Evolutionary conservation across 2,888 invertebrate genomes (phyloP).

Genomic region (Tromatobia lineatoria): DNA sequence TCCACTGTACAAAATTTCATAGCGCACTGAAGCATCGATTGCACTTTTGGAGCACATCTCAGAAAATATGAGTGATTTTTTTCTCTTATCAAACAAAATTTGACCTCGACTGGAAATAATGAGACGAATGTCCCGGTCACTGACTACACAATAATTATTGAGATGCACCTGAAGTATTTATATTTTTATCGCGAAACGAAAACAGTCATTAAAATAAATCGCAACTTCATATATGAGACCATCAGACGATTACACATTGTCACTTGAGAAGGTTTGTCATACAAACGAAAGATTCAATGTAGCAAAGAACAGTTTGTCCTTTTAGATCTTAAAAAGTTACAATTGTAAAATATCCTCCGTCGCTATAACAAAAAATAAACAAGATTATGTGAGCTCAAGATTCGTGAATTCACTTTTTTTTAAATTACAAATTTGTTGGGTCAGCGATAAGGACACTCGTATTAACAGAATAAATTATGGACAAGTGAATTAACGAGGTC

Average conservation of each 20-base stretch:
- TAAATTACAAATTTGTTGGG: conserved; percentile 6
- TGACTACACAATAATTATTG: neutral
- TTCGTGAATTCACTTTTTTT: neutral
- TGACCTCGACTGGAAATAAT: conserved; percentile 9
- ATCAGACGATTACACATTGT: neutral
- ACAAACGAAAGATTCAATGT: neutral
- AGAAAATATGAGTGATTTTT: neutral
- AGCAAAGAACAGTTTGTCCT: neutral
- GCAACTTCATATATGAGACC: neutral
- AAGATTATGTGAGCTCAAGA: neutral
- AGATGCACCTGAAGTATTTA: conserved; percentile 1
- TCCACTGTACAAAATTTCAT: conserved; percentile 63
- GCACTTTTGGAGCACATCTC: conserved; percentile 39
- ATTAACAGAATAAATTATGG: conserved; percentile 40
- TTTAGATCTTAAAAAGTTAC: neutral
- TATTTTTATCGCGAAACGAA: neutral
- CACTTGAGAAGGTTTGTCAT: neutral
- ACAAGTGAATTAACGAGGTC: conserved; percentile 35
- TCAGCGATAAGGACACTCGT: conserved; percentile 37
- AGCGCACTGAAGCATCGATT: conserved; percentile 40
- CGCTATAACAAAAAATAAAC: neutral
- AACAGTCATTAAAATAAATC: neutral
- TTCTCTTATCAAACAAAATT: conserved; percentile 22
- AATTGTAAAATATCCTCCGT: neutral
- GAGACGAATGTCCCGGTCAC: conserved; percentile 18